These are phyloP conservation scores for Drosophila sordidapex DNA, from an alignment of 2,888 invertebrate species.

Conservation along the genomic window DNA sequence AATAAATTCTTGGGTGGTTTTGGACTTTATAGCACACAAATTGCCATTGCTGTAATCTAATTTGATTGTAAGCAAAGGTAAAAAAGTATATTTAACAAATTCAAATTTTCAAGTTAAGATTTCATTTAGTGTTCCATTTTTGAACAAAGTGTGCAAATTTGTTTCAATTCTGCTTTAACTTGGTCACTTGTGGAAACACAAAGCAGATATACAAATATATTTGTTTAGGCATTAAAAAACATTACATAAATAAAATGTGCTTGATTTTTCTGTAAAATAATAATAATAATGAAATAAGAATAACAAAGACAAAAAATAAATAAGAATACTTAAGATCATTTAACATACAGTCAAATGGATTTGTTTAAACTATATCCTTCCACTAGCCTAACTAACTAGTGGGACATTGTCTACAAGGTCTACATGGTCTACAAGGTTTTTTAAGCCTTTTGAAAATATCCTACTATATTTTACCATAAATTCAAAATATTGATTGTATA, in stretches of 20 bases:
- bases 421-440: not conserved
- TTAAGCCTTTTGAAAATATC: not conserved
- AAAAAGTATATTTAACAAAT: slow-evolving; percentile 40
- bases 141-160: not conserved
- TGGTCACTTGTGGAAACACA: not conserved
- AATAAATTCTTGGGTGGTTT: slow-evolving; percentile 36
- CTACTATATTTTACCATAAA: not conserved
- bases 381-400: not conserved
- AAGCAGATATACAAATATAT: not conserved
- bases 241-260: not conserved
- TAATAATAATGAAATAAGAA: not conserved
- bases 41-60: slow-evolving; percentile 39
- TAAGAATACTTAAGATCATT: not conserved
- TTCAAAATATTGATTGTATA: not conserved
- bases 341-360: not conserved
- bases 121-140: not conserved
- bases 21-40: slow-evolving; percentile 19
- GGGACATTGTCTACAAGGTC: not conserved
- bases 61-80: slow-evolving; percentile 24
- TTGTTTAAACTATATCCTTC: not conserved
- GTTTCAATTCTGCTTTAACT: not conserved
- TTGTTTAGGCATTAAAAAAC: not conserved
- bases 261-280: not conserved
- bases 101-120: slow-evolving; percentile 3
- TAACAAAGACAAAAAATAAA: not conserved